Conservation (phyloP, 2,113 vertebrate genomes). For the Hypocryptadius cinnamomeus region DNA sequence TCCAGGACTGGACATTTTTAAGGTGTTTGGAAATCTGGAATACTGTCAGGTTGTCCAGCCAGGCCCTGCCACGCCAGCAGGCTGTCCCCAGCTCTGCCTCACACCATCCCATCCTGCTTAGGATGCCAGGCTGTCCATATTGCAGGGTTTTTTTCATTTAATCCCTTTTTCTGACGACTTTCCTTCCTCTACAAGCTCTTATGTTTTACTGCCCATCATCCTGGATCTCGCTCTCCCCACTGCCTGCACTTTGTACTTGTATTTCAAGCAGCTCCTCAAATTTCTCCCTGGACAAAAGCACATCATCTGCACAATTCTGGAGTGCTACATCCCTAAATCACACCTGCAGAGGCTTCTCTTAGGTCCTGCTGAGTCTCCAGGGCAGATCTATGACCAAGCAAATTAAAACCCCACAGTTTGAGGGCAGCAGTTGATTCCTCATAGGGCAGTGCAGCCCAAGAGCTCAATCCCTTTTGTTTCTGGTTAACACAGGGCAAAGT, state of each 20-base stretch:
- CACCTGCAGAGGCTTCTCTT: neutral
- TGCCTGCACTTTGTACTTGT: neutral
- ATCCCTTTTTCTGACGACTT: neutral
- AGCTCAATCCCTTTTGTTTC: neutral
- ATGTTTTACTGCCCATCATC: neutral
- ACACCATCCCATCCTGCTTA: neutral
- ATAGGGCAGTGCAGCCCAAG: neutral
- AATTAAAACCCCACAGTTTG: neutral
- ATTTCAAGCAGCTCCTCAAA: neutral
- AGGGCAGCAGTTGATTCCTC: neutral
- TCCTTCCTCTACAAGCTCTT: neutral
- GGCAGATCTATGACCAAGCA: neutral
- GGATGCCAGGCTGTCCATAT: neutral
- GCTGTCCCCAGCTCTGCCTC: neutral
- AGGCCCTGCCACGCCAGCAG: neutral
- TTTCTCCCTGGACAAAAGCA: neutral
- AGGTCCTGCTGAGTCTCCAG: neutral
- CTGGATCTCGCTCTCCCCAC: neutral
- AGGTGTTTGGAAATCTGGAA: neutral
- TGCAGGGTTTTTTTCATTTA: neutral
- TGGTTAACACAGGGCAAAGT: neutral
- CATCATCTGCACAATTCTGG: neutral
- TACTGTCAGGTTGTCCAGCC: fast-evolving
- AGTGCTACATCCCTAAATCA: neutral
- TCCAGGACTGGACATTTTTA: neutral